Evolutionary conservation across 1,140 invertebrate genomes (phyloP).

Genomic region (Cheumatopsyche charites): DNA sequence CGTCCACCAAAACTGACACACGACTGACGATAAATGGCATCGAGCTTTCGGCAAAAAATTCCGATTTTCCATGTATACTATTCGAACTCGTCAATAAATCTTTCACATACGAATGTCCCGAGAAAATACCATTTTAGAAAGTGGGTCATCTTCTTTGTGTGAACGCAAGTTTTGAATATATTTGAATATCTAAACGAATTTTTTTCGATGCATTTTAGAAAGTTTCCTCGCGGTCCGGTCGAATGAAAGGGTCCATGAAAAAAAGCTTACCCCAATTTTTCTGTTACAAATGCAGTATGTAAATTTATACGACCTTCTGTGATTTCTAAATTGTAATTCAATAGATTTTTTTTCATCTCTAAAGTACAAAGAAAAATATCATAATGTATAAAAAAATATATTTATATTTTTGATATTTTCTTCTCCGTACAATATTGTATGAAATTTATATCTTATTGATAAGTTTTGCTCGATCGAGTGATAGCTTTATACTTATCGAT

Average conservation of each 20-base stretch:
- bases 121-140: constrained; percentile 39
- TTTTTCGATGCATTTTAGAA: constrained; percentile 42
- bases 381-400: no score
- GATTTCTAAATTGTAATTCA: constrained; percentile 9
- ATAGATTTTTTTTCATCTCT: not conserved
- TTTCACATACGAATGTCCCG: constrained; percentile 34
- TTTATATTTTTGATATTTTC: no score
- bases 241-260: constrained; percentile 34
- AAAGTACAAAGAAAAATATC: not conserved
- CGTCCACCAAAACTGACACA: constrained; percentile 5
- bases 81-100: constrained; percentile 40
- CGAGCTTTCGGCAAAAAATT: constrained; percentile 15
- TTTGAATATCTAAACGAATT: constrained; percentile 38
- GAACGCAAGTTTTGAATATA: constrained; percentile 40
- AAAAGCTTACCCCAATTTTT: constrained; percentile 33
- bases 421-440: no score
- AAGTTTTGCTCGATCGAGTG: no score
- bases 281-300: constrained; percentile 4
- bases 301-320: not conserved
- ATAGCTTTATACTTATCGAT: not conserved
- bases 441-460: no score
- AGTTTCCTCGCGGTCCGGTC: constrained; percentile 26
- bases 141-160: constrained; percentile 44
- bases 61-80: constrained; percentile 30
- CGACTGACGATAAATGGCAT: constrained; percentile 11